Conservation (phyloP, 2,797 vertebrate genomes). For the Pogonophryne albipinna region DNA sequence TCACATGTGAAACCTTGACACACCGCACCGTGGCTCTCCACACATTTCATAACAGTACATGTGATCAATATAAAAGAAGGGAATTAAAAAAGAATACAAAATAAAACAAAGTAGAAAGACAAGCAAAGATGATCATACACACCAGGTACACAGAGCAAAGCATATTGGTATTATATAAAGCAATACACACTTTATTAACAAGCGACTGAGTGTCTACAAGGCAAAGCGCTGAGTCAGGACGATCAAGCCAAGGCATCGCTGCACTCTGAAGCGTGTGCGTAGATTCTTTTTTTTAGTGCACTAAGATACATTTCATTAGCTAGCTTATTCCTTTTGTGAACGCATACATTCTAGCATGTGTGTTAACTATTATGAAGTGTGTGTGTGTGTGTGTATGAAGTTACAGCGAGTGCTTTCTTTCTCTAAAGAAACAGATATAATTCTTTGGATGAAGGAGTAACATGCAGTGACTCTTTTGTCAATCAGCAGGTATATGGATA, state of each 20-base stretch:
- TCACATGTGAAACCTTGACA: conserved; percentile 36
- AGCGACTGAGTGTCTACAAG: conserved; percentile 50
- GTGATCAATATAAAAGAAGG: conserved; percentile 49
- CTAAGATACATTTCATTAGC: conserved; percentile 60
- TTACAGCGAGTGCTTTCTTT: conserved; percentile 56
- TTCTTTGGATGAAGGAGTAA: conserved; percentile 39
- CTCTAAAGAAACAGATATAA: conserved; percentile 46
- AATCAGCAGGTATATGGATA: conserved; percentile 36
- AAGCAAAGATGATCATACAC: conserved; percentile 23
- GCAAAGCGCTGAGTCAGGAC: conserved; percentile 58
- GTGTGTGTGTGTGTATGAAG: conserved; percentile 12
- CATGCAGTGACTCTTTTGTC: conserved; percentile 65
- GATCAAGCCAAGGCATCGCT: conserved; percentile 57
- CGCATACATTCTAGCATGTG: conserved; percentile 66
- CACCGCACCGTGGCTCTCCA: conserved; percentile 32
- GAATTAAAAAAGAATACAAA: conserved; percentile 30
- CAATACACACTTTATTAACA: conserved; percentile 28
- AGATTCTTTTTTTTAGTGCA: conserved; percentile 54
- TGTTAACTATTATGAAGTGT: conserved; percentile 52
- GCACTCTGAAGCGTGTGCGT: conserved; percentile 63
- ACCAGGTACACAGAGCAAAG: conserved; percentile 49
- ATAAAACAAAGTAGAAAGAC: conserved; percentile 46
- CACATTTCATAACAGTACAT: conserved; percentile 44
- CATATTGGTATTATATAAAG: conserved; percentile 32
- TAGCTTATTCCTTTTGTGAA: conserved; percentile 65